These are phyloP conservation scores for Irena cyanogastra DNA, from an alignment of 2,113 vertebrate species.

Conservation along the genomic window DNA sequence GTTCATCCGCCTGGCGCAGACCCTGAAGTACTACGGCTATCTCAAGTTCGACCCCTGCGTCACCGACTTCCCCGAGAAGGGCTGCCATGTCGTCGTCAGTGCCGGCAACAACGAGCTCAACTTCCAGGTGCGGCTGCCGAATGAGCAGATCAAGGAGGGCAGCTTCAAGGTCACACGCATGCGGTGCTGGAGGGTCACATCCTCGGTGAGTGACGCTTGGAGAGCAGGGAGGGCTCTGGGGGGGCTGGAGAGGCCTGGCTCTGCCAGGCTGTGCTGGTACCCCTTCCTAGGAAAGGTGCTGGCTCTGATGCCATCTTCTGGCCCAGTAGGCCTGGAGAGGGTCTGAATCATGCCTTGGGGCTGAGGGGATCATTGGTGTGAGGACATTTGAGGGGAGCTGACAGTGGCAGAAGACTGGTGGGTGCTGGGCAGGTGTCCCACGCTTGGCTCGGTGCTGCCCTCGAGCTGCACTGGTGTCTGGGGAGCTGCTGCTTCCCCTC, in stretches of 20 bases:
- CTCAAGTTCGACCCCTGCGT: constrained; percentile 95
- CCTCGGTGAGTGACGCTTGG: constrained; percentile 82
- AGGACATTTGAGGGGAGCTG: background rate
- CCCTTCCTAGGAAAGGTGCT: background rate
- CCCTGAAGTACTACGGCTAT: constrained; percentile 94
- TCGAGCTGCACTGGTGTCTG: background rate
- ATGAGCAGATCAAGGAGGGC: constrained; percentile 92
- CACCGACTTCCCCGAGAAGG: constrained; percentile 97
- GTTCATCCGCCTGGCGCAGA: constrained; percentile 94
- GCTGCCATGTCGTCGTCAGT: constrained; percentile 92
- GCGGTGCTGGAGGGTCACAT: constrained; percentile 97
- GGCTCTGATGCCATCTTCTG: background rate
- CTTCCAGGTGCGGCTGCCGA: constrained; percentile 95
- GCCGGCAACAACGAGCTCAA: constrained; percentile 98
- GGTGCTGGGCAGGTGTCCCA: background rate
- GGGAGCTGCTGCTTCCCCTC: background rate
- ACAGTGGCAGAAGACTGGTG: background rate
- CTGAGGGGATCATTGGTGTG: background rate
- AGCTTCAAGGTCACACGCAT: constrained; percentile 98
- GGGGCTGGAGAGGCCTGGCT: background rate
- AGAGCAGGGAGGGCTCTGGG: background rate
- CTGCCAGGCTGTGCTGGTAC: background rate
- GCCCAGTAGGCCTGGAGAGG: background rate
- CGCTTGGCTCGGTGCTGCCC: background rate
- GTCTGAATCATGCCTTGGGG: background rate